These are phyloP conservation scores for Sturnira hondurensis DNA, from an alignment of 2,113 vertebrate species.

Conservation along the genomic window DNA sequence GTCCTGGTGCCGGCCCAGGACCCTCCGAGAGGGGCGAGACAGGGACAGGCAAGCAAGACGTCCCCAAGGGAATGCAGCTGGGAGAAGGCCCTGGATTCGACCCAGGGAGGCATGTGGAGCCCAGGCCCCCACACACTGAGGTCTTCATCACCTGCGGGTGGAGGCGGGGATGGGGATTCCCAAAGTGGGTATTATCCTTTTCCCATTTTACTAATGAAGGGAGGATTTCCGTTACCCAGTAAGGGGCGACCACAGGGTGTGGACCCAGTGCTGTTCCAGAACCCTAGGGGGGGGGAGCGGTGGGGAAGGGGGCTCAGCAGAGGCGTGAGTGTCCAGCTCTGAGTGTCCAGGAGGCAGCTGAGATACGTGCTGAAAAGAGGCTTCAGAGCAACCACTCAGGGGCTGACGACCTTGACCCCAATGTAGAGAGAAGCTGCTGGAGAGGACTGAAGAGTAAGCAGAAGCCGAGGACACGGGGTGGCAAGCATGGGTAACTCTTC, in stretches of 20 bases:
- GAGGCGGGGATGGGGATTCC: no score
- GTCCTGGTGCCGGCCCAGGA: not conserved
- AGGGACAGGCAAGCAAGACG: slow-evolving; percentile 39
- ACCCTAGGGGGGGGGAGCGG: fast-evolving
- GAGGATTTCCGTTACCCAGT: no score
- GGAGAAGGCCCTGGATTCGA: not conserved
- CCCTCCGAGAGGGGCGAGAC: not conserved
- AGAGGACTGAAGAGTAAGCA: not conserved
- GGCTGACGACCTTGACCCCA: not conserved
- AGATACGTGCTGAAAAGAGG: not conserved
- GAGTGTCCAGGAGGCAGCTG: not conserved
- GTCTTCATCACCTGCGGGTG: not conserved
- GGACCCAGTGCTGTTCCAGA: not conserved
- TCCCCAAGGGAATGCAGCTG: not conserved
- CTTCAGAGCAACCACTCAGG: not conserved
- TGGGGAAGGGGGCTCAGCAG: not conserved
- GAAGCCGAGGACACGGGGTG: not conserved
- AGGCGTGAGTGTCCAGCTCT: not conserved
- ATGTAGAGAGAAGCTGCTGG: not conserved
- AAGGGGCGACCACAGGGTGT: fast-evolving
- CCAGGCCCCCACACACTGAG: slow-evolving; percentile 9
- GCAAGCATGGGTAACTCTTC: not conserved
- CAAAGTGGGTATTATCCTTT: not conserved
- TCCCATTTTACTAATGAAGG: not conserved
- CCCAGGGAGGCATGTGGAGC: not conserved